Base-by-base conservation (phyloP, 2,797 vertebrate species). In the Poeciliopsis turneri region DNA sequence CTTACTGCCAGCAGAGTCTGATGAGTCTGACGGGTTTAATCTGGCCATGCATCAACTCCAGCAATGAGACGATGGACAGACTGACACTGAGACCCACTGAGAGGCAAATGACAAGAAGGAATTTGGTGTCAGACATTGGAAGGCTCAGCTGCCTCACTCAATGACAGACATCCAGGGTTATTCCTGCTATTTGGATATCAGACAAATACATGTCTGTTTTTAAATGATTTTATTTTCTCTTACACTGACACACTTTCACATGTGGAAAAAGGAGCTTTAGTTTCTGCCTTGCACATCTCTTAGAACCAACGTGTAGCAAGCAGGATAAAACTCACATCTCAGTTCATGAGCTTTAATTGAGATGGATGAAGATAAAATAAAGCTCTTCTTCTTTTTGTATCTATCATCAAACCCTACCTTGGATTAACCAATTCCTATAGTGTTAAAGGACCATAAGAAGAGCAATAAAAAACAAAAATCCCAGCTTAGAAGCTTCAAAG, bases 1-100 rank as follows among this genome's bases (percentile, higher is more conserved):
- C 71, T 78, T 76, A 74, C 90, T 90, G 88, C 80, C 83, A 81
- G 70, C 78, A 75, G 30, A 43, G 51, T 76, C 77, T 69, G 66
- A 88, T 72, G 82, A 4, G 23, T 85, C 86, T 89, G 88, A 90
- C 83, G 85, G 84, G 76, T 18, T 75, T 77, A 88, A 92, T 91
- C 91, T 92, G 86, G 72, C 79, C 82, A 61, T 49, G 77, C 79
- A 86, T 88, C 87, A 84, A 53, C 77, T 80, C 75, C 53, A 46
- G 81, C 30, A 77, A 72, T 0, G 15, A 72, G 81, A 82, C 76
- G 75, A 76, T 9, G 16, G 82, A 80, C 28, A 2, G 18, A 33
- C 78, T n/a, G 78, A 82, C 41, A 76, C 66, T 47, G 2, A 28
- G 7, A 75, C 30, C 66, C 61, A 20, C 45, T 45, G 46, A 53